Evolutionary conservation across 2,113 vertebrate genomes (phyloP).

Genomic region (Ciconia boyciana): DNA sequence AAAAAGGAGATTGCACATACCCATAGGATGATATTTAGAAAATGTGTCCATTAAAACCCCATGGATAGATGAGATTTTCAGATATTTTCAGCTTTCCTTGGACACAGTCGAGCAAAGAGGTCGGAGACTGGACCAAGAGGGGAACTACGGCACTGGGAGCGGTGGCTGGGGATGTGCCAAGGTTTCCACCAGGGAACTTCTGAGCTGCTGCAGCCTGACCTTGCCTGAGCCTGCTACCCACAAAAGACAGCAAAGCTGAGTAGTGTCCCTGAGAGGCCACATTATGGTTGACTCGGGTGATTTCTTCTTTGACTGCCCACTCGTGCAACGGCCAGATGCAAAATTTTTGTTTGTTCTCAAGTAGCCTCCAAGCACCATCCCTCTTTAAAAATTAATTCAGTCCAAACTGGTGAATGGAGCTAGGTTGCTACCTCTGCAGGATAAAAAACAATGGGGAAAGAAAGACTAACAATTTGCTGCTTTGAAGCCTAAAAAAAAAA

Average conservation of each 20-base stretch:
- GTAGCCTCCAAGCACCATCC: not conserved
- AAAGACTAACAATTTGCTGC: not conserved
- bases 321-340: not conserved
- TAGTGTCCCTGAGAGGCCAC: not conserved
- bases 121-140: not conserved
- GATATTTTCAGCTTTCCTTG: not conserved
- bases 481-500: not conserved
- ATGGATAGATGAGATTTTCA: not conserved
- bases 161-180: not conserved
- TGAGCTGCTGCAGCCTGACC: not conserved
- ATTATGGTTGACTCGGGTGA: accelerated
- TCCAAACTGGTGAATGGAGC: not conserved
- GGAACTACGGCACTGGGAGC: accelerated
- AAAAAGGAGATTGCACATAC: not conserved
- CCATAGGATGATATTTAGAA: not conserved
- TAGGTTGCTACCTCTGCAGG: not conserved
- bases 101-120: not conserved
- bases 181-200: not conserved
- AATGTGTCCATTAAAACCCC: not conserved
- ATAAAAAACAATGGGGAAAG: not conserved
- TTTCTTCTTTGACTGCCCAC: not conserved
- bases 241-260: not conserved
- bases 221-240: not conserved
- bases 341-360: not conserved
- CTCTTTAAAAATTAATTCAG: not conserved